Evolutionary conservation across 2,113 vertebrate genomes (phyloP).

Genomic region (Oophaga pumilio): DNA sequence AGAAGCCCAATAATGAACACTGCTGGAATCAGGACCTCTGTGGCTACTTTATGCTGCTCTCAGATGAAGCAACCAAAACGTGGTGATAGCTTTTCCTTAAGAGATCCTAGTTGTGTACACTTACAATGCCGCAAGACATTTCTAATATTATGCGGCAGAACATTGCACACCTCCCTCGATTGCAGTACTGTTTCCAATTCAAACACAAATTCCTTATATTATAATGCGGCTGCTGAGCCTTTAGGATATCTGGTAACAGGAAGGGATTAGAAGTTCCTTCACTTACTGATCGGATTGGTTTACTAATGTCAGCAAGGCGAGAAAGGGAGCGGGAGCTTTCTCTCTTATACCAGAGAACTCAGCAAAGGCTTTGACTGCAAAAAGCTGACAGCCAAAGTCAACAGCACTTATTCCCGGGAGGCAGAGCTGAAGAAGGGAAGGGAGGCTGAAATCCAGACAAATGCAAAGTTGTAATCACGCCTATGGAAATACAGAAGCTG

Average conservation of each 20-base stretch:
- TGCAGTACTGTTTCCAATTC: conserved; percentile 48
- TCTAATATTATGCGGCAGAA: conserved; percentile 36
- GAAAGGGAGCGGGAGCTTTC: conserved; percentile 26
- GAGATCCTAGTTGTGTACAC: neutral
- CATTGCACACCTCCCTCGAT: conserved; percentile 50
- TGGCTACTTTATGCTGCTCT: no score
- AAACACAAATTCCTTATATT: conserved; percentile 57
- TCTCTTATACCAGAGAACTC: conserved; percentile 46
- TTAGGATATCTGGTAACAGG: conserved; percentile 46
- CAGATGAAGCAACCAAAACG: no score
- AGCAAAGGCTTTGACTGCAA: conserved; percentile 53
- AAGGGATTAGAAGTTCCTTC: conserved; percentile 48
- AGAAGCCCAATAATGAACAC: no score
- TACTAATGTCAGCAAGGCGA: conserved; percentile 16
- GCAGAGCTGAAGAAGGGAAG: conserved; percentile 39
- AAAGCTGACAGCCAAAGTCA: conserved; percentile 51
- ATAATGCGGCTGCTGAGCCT: conserved; percentile 53
- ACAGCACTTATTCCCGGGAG: conserved; percentile 58
- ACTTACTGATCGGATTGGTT: conserved; percentile 25
- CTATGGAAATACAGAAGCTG: neutral
- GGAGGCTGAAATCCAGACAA: conserved; percentile 27
- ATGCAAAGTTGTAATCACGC: conserved; percentile 28
- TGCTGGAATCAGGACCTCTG: no score
- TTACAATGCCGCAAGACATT: conserved; percentile 23
- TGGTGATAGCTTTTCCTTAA: neutral